These are phyloP conservation scores for Gallinago media DNA, from an alignment of 2,113 vertebrate genomes.

Conservation along the genomic window DNA sequence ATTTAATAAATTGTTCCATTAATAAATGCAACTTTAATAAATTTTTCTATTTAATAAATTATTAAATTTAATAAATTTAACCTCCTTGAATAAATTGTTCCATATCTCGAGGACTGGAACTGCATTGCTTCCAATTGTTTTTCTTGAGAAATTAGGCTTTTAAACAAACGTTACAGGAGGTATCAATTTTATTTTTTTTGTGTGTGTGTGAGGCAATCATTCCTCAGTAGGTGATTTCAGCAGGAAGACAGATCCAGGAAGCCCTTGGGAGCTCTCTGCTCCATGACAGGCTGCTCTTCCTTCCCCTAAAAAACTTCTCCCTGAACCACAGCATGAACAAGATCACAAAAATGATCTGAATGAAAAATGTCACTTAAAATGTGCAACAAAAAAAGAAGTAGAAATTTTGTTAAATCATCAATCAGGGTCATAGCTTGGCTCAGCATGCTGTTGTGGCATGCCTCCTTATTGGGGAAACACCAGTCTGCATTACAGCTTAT, in stretches of 20 bases:
- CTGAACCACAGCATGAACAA: background rate
- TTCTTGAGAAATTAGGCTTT: background rate
- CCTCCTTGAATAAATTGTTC: background rate
- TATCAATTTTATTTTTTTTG: background rate
- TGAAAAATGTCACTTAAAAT: background rate
- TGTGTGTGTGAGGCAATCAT: background rate
- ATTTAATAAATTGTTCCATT: too few relatives aligned
- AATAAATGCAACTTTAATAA: too few relatives aligned
- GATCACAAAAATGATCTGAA: background rate
- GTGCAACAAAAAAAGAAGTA: background rate
- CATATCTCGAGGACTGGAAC: background rate
- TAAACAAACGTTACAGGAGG: background rate
- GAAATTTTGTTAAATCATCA: background rate
- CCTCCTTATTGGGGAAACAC: accelerated
- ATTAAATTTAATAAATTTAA: too few relatives aligned
- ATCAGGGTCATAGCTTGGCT: background rate
- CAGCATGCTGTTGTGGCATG: background rate
- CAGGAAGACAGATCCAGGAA: background rate
- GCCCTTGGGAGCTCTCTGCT: background rate
- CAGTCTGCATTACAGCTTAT: background rate
- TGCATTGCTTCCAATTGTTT: background rate
- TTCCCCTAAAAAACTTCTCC: background rate
- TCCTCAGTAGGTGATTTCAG: background rate
- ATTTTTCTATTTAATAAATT: too few relatives aligned
- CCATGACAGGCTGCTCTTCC: background rate